phyloP scores from a whole-genome alignment of 2,888 invertebrate genomes.

The Melikaiella ostensackeni region DNA sequence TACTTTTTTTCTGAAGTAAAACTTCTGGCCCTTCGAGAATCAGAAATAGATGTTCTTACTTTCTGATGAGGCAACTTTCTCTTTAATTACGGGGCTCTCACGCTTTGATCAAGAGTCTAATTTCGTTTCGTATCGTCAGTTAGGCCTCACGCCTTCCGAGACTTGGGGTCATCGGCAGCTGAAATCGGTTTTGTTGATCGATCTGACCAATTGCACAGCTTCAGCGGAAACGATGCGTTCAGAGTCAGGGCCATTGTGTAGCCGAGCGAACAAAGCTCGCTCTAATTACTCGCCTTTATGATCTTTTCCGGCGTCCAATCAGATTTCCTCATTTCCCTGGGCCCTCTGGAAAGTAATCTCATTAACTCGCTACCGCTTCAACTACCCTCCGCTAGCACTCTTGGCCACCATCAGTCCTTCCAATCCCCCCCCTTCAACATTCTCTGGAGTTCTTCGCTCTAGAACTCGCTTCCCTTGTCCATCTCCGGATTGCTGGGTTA shows the following conservation, averaged over 20 bases:
- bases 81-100: too few species aligned
- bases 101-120: too few species aligned
- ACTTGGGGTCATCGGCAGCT: conserved; percentile 22
- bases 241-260: conserved; percentile 53
- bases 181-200: conserved; percentile 48
- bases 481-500: conserved; percentile 4
- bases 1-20: not conserved
- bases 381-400: conserved; percentile 49
- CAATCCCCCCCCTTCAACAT: not conserved
- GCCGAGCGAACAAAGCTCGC: conserved; percentile 66
- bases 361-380: conserved; percentile 65
- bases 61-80: not conserved
- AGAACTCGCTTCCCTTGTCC: conserved; percentile 19
- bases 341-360: conserved; percentile 68
- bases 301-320: conserved; percentile 73
- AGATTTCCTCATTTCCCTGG: conserved; percentile 69
- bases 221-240: conserved; percentile 48
- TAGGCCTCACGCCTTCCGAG: conserved; percentile 17
- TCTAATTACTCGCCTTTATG: conserved; percentile 73
- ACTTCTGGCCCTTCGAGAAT: not conserved
- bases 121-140: not conserved
- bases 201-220: conserved; percentile 48
- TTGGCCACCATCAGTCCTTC: conserved; percentile 48
- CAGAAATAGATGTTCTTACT: not conserved
- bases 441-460: not conserved